Base-by-base conservation (phyloP, 2,113 vertebrate species). In the Brachirus orientalis region DNA sequence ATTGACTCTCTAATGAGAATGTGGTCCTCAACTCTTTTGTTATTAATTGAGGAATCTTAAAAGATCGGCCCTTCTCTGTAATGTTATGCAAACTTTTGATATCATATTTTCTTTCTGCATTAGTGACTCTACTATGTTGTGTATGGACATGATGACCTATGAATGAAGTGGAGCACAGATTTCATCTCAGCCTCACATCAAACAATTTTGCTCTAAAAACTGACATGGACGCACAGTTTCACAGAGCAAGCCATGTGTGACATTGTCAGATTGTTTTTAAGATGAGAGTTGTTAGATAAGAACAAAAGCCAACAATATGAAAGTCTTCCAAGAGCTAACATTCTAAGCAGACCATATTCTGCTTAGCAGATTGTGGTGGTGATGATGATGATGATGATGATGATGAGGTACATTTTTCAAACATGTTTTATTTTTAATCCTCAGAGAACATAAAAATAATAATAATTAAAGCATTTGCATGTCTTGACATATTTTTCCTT, bases 221-320 rank as follows among this genome's bases (percentile, higher is more conserved):
- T 76, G 72, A 77, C 60, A 55, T 10, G 46, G 53, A 9, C 60
- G 76, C 63, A 64, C 82, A 62, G 64, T 67, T 67, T 70, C 77
- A 83, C 57, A 61, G 67, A 75, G 44, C 47, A 33, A 75, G 69
- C 57, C 7, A 57, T 17, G 47, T 81, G 57, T 76, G 58, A 38
- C 61, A 55, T 63, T 4, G 10, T 17, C 17, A 72, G 47, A 75
- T 71, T 48, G 61, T 85, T 79, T 28, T 85, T 79, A n/a, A n/a
- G n/a, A n/a, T n/a, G n/a, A n/a, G n/a, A n/a, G n/a, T n/a, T n/a
- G n/a, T n/a, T n/a, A 61, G 16, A 35, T 11, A 4, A n/a, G 19
- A 67, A 50, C 36, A 54, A 53, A 6, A 28, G 8, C 6, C 10
- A 28, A 28, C 28, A 28, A 28, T 28, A 4, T 28, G 28, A 28